Evolutionary conservation across 1,140 invertebrate species (phyloP), one percentile per base, ranked within the genome.

Genomic region (Diploscapter pachys): DNA sequence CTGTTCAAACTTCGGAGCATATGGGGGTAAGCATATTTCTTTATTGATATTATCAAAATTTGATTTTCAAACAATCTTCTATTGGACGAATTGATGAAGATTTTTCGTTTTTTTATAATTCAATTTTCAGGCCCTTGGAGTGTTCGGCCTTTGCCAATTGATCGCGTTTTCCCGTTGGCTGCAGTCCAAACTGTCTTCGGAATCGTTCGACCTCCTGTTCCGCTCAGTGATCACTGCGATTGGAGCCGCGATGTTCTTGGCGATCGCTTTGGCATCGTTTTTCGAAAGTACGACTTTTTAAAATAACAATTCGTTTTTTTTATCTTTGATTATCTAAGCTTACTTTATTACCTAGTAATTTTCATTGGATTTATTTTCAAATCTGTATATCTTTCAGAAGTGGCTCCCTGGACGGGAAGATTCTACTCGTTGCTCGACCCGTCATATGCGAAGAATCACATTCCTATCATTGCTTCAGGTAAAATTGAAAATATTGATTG

Each of bases 401-500:
- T 99, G 85, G 96, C 96, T 9, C 96, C 97, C 51, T 99, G 96
- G 96, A 96, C 94, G 88, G 97, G 97, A 84, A 90, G 96, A 81
- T 99, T 99, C 87, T 99, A 99, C 86, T 98, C 96, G 0, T 88
- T 99, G n/a, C 98, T 95, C 95, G 96, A 99, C 86, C 98, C 96
- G 4, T 95, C 93, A 4, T 99, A 99, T 88, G 96, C 96, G 3
- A 98, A 99, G 88, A 96, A 98, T 83, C 96, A 99, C 87, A 99
- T 99, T 86, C 96, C 96, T 0, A 99, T 99, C 83, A 99, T 99
- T 82, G 96, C 96, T 1, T 98, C 31, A 31, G 31, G 31, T 31
- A 31, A 31, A 31, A 31, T 31, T 31, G 31, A 31, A 31, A 31
- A 31, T 31, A 31, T 31, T 31, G 0, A 31, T 31, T 31, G 31